Base-by-base conservation (phyloP, 2,797 vertebrate species). In the Sebastes aleutianus region DNA sequence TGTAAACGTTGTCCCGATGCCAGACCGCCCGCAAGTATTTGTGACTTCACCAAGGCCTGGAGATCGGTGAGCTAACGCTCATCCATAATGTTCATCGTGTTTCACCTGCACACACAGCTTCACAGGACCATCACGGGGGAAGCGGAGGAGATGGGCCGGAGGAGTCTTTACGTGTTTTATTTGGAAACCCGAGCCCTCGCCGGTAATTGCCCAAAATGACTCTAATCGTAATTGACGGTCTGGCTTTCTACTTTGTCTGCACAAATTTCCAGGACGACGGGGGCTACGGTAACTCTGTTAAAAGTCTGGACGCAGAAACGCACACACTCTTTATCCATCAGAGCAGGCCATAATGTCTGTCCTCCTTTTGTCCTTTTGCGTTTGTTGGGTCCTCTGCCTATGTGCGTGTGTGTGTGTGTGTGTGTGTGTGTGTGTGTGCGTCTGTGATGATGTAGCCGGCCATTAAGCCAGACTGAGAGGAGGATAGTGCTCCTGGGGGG, bases 181-280 rank as follows among this genome's bases (percentile, higher is more conserved):
- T 94, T 93, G 91, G 92, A 95, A 93, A 94, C 82, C 75, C 26
- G 86, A 90, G 76, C 82, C 84, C 24, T 74, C 62, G 88, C 87
- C 83, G 87, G 92, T 94, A 95, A 95, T 95, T 94, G 89, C 87
- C 83, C 86, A 83, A 93, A 95, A 95, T 94, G 91, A 94, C 91
- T 88, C 85, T 92, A 94, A 94, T 94, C 87, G 87, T 93, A 94
- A 95, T 92, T 92, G 94, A 94, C 47, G 91, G 89, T 93, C 94
- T 95, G 94, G 91, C 85, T 93, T 95, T 94, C 85, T 89, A 91
- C 92, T 95, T 91, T 92, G 92, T 92, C 93, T 90, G 84, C 86
- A 87, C 79, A 84, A 82, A 91, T 93, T 94, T 94, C 93, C 92
- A 91, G 80, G 24, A 88, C 13, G 83, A 91, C 76, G 47, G 80